A percentile compares a stretch with the other conserved stretches of the same genome.
Evolutionary conservation across 2,888 invertebrate species (phyloP).

Genomic region (Lumbricus terrestris): DNA sequence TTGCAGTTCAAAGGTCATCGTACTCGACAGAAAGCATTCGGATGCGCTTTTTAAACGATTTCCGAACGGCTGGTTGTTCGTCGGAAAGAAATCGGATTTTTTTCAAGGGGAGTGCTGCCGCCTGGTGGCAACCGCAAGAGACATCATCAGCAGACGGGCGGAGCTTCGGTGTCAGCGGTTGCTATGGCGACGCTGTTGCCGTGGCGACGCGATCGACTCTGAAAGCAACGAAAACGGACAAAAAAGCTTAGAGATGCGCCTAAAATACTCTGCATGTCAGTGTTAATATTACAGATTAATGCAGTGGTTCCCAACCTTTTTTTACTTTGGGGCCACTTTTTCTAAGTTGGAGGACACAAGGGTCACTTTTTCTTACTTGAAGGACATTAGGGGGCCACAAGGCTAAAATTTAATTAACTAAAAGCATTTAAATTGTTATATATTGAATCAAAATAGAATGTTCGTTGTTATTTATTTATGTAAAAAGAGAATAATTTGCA

Average conservation of each 20-base stretch:
- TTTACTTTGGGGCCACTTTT: too few species aligned
- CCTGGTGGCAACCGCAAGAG: neutral
- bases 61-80: neutral
- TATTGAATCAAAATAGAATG: too few species aligned
- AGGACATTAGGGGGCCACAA: too few species aligned
- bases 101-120: neutral
- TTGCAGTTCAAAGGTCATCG: neutral
- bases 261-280: neutral
- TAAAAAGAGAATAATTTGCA: too few species aligned
- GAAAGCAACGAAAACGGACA: neutral
- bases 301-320: too few species aligned
- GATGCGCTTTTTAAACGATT: neutral
- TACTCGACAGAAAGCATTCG: too few species aligned
- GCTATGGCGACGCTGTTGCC: neutral
- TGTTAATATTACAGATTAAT: too few species aligned
- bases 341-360: too few species aligned
- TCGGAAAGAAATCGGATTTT: neutral
- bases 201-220: neutral
- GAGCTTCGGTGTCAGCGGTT: neutral
- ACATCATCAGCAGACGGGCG: neutral
- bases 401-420: too few species aligned
- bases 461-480: too few species aligned
- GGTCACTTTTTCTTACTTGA: too few species aligned
- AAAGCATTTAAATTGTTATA: too few species aligned
- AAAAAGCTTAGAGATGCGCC: neutral